These are phyloP conservation scores for Charaxes varanes DNA, from an alignment of 1,140 invertebrate species.

Conservation along the genomic window DNA sequence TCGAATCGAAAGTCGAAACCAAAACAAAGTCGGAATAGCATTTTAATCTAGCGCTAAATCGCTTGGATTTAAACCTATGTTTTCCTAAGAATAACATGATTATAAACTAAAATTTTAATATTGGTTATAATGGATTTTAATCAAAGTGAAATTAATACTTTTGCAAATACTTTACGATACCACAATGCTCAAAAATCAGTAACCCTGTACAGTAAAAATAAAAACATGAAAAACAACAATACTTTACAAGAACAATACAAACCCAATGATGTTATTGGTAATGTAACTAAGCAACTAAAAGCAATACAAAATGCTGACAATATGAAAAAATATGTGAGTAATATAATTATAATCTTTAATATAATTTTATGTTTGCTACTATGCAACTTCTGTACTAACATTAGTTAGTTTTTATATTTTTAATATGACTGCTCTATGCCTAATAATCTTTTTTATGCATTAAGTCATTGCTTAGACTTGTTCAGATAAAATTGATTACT, in stretches of 20 bases:
- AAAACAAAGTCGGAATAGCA: no score
- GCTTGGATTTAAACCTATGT: no score
- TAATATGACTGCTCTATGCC: no score
- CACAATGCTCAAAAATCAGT: conserved; percentile 1
- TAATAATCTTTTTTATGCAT: no score
- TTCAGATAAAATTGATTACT: no score
- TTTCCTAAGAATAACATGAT: background rate
- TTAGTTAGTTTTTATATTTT: no score
- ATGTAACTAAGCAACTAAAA: conserved; percentile 33
- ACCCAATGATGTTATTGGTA: conserved; percentile 27
- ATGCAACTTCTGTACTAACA: no score
- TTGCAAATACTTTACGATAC: conserved; percentile 6
- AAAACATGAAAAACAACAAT: background rate
- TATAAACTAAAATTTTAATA: conserved; percentile 1
- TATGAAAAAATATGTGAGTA: conserved; percentile 6
- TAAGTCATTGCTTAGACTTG: no score
- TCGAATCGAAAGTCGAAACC: no score
- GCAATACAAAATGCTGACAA: conserved; percentile 41
- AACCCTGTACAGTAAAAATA: conserved; percentile 3
- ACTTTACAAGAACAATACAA: background rate
- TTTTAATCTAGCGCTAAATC: no score
- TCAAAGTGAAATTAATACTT: conserved; percentile 3
- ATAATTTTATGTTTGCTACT: no score
- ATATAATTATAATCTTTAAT: no score
- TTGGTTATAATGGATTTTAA: conserved; percentile 7